Percentiles rank a stretch among this genome's conserved stretches.
These are phyloP conservation scores for Andrena chrysosceles DNA, from an alignment of 2,888 invertebrate species.

Conservation along the genomic window DNA sequence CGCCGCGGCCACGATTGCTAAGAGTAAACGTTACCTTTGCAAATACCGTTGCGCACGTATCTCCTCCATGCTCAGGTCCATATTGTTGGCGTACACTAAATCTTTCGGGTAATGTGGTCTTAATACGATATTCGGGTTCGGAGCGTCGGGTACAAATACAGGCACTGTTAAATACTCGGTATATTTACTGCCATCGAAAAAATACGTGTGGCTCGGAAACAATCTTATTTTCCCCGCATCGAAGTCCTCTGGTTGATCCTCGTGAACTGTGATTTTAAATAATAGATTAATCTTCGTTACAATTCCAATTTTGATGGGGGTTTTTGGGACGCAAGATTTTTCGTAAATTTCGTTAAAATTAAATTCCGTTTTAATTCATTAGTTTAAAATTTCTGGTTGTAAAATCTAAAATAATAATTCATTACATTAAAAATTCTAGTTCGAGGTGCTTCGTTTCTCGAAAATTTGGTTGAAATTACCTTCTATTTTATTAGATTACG, in stretches of 20 bases:
- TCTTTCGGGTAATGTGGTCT: conserved; percentile 82
- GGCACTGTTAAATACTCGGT: conserved; percentile 76
- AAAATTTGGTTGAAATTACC: too few species aligned
- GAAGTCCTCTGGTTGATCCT: conserved; percentile 85
- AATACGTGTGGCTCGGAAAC: conserved; percentile 79
- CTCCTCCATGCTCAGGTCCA: conserved; percentile 93
- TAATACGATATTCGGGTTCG: conserved; percentile 78
- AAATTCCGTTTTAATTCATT: too few species aligned
- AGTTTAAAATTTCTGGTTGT: too few species aligned
- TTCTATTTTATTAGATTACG: too few species aligned
- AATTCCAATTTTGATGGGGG: background rate
- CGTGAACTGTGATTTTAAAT: conserved; percentile 86
- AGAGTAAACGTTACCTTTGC: conserved; percentile 70
- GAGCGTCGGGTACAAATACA: conserved; percentile 77
- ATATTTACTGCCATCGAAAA: conserved; percentile 80
- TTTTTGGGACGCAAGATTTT: too few species aligned
- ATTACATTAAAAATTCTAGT: too few species aligned
- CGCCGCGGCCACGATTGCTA: too few species aligned
- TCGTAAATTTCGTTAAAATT: too few species aligned
- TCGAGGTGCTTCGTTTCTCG: too few species aligned
- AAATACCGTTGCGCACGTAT: conserved; percentile 88
- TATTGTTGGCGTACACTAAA: conserved; percentile 87
- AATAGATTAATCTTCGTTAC: background rate
- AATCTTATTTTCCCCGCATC: conserved; percentile 77
- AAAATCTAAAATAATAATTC: too few species aligned